Evolutionary conservation across 1,140 invertebrate species (phyloP), one percentile per base, ranked within the genome.

Genomic region (Drosophila melanica): DNA sequence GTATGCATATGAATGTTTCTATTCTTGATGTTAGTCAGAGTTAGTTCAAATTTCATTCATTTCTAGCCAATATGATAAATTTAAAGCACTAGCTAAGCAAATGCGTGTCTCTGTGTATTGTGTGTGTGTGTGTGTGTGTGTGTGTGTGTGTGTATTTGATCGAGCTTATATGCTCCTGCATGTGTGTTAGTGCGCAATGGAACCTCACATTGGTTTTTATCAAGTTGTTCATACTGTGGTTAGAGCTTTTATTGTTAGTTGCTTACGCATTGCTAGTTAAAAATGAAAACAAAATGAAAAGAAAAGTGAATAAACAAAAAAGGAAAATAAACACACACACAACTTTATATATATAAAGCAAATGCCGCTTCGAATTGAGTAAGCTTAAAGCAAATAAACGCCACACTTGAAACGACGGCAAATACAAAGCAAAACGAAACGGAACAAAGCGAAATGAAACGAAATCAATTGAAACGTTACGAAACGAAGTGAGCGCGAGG

Each of bases 101-200:
- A 39, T 73, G 50, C 58, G 47, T 50, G 14, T 51, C 4, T n/a
- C 0, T 65, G 59, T 75, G 53, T 39, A 41, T 55, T 23, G 53
- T 39, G 45, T 55, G 23, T 65, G 39, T 51, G 45, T 41, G n/a
- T 37, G 54, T 55, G 33, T 64, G 16, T 70, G 51, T 16, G 4
- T 55, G 54, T 69, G 45, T 51, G 45, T 77, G 48, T 55, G 20
- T 45, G 41, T 59, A 37, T 57, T 42, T 44, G 44, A 55, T 45
- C 23, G 23, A 27, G 23, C 23, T 27, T 27, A 27, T 5, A 27
- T 4, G 23, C 23, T 27, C 23, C 2, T 27, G 23, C 23, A 68
- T 48, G 33, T 70, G 64, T 79, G 60, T 85, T 47, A 71, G 81
- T 81, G 82, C 81, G 81, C 81, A 69, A 79, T 86, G 71, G 71